Base-by-base conservation (phyloP, 2,113 vertebrate genomes). In the Peromyscus maniculatus region DNA sequence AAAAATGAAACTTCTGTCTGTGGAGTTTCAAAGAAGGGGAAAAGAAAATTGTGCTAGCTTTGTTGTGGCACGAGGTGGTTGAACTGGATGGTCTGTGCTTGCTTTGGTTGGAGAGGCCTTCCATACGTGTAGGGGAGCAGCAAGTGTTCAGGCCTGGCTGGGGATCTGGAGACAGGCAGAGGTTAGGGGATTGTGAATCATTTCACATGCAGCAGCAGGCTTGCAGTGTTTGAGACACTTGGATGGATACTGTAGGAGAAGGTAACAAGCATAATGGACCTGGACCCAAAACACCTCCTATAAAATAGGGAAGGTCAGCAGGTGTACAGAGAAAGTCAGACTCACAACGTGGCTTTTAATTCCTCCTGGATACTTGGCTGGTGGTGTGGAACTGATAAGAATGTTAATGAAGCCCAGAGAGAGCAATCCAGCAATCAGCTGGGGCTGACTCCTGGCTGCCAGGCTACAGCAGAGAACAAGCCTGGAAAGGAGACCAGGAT, bases 311-410 rank as follows among this genome's bases (percentile, higher is more conserved):
- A 83, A 66, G 43, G n/a, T 72, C 79, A 82, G 78, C 28, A 64
- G 26, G 19, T 16, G 9, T 72, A 17, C 43, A 55, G 59, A 57
- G 4, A 59, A 71, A 69, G 59, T 86, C n/a, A 55, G 64, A 87
- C 91, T 89, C 67, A 43, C 78, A 87, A 22, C 0, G 15, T 93
- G 57, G 13, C 49, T 96, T 66, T 96, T 89, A 59, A 79, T 89
- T 89, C 13, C 2, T 67, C 84, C 93, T 82, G 91, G 94, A 59
- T 93, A 87, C 92, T 89, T 91, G 72, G 46, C 22, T 67, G 69
- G 5, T 33, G n/a, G 31, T 22, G 24, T 74, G 59, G 46, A 55
- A 52, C 7, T 52, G 77, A 22, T 64, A 87, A 67, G 22, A 66
- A 72, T 1, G 28, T 22, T 31, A 12, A 49, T n/a, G 71, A 19